Conservation (phyloP, 2,113 vertebrate genomes). For the Ovis canadensis region DNA sequence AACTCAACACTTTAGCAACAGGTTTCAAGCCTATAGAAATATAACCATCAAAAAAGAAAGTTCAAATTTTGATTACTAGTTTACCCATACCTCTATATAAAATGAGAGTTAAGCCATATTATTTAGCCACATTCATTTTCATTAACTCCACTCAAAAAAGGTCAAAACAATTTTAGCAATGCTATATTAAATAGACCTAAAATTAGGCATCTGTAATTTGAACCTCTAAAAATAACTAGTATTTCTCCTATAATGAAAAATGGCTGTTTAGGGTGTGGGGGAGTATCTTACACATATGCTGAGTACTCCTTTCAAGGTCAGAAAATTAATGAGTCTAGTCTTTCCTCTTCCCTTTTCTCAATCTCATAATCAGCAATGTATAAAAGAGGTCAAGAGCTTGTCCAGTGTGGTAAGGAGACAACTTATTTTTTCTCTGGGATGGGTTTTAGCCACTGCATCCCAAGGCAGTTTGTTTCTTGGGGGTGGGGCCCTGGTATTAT, state of each 20-base stretch:
- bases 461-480: background rate
- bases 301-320: background rate
- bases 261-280: background rate
- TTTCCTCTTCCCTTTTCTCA: background rate
- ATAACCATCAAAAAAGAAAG: background rate
- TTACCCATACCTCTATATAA: background rate
- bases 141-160: background rate
- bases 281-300: background rate
- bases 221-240: background rate
- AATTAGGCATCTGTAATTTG: background rate
- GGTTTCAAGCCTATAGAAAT: background rate
- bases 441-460: background rate
- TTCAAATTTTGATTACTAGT: background rate
- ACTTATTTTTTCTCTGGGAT: background rate
- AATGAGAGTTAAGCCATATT: background rate
- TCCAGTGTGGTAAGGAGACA: background rate
- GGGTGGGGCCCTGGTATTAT: background rate
- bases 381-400: background rate
- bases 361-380: background rate
- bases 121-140: background rate
- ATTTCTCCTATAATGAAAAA: background rate
- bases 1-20: background rate
- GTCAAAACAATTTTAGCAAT: conserved; percentile 2
- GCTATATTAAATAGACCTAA: background rate
- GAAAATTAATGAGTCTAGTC: background rate